Conservation (phyloP, 2,888 invertebrate genomes). For the Acholoe squamosa region DNA sequence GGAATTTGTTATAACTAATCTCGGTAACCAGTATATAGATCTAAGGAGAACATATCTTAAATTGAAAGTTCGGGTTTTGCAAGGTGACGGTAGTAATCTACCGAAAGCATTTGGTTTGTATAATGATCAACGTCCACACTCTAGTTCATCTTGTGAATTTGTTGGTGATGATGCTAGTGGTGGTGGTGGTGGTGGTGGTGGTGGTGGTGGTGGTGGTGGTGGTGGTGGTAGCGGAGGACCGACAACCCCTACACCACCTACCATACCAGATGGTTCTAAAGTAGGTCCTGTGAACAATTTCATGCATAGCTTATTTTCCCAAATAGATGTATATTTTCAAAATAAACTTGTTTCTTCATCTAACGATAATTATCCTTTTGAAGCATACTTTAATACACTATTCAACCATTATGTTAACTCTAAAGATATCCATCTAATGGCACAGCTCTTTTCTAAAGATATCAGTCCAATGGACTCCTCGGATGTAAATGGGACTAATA, state of each 20-base stretch:
- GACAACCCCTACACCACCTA: not conserved
- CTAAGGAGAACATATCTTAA: not conserved
- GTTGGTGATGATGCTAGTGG: too few relatives aligned
- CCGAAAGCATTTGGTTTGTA: too few relatives aligned
- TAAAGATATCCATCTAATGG: not conserved
- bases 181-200: too few relatives aligned
- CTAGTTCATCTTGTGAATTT: too few relatives aligned
- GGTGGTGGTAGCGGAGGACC: too few relatives aligned
- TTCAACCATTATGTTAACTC: not conserved
- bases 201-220: too few relatives aligned
- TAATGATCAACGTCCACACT: too few relatives aligned
- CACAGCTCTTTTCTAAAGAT: not conserved
- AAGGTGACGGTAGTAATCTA: too few relatives aligned
- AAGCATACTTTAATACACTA: not conserved
- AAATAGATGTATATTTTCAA: not conserved
- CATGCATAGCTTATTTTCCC: not conserved
- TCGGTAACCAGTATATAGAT: not conserved
- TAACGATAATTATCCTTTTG: not conserved
- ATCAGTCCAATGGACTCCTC: not conserved
- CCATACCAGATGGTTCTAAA: not conserved
- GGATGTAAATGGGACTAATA: too few relatives aligned
- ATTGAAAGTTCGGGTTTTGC: too few relatives aligned
- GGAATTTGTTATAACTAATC: not conserved
- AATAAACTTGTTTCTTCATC: conserved; percentile 1
- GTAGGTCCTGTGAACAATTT: not conserved